Base-by-base conservation (phyloP, 2,888 invertebrate species). In the Dicyrtoma fusca region DNA sequence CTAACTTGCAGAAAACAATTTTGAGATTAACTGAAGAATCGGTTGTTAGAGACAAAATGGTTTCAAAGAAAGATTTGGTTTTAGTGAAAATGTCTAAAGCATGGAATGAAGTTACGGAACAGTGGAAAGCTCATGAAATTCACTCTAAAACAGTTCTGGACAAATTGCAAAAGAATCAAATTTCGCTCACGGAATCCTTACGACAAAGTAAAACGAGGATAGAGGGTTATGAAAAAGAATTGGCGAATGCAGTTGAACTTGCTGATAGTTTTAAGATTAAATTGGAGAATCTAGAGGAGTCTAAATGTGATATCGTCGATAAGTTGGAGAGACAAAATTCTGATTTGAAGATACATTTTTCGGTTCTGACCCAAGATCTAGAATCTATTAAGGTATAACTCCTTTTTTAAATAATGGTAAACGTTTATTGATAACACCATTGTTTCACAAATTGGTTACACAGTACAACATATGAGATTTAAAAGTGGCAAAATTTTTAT, bases 41-140 rank as follows among this genome's bases (percentile, higher is more conserved):
- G 44, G 77, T 75, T 13, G 78, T 76, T 8, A 64, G 75, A 21
- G 70, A 72, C 2, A 72, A 69, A 55, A 45, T 64, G 44, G 45
- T 73, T 8, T 65, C 70, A 26, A 66, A 73, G 47, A 75, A 75
- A 44, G 74, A 79, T 51, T 23, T 53, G 6, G 69, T 75, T 64
- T 63, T 79, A 13, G 17, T 75, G 14, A 76, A 79, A 68, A 76
- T 77, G 44, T 72, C 76, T 0, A 71, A 75, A 59, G 73, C 76
- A 1, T 79, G 76, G 76, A 75, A 76, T 23, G 72, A 73, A n/a
- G 69, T 80, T 0, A 74, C 76, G 1, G 74, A 74, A 59, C 75
- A 77, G 23, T 80, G 80, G 80, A 79, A 76, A 69, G 70, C 65
- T 23, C 76, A 78, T 72, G 79, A 80, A 25, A 53, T 59, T 1